These are phyloP conservation scores for Spodoptera exigua DNA, from an alignment of 2,888 invertebrate species.

Conservation along the genomic window DNA sequence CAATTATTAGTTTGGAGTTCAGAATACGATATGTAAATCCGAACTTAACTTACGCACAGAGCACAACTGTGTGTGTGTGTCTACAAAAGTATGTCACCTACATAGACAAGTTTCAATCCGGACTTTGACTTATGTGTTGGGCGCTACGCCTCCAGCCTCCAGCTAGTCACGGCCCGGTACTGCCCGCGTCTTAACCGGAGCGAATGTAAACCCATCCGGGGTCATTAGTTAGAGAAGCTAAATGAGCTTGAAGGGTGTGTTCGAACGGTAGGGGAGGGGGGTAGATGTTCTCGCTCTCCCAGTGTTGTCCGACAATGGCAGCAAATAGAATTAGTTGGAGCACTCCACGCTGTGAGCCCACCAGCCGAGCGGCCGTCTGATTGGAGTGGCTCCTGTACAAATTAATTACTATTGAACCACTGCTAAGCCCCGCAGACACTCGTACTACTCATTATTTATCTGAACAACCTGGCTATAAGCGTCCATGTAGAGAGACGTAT, in stretches of 20 bases:
- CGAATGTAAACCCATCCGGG: slow-evolving; percentile 20
- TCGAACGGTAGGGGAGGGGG: neutral
- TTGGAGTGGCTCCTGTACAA: slow-evolving; percentile 34
- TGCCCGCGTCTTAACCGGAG: neutral
- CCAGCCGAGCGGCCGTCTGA: slow-evolving; percentile 7
- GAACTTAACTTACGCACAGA: no score
- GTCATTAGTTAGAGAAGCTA: slow-evolving; percentile 17
- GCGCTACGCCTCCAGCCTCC: slow-evolving; percentile 8
- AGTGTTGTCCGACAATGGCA: slow-evolving; percentile 26
- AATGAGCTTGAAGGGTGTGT: neutral
- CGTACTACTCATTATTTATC: neutral
- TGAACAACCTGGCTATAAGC: no score
- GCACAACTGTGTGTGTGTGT: neutral
- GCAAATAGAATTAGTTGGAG: slow-evolving; percentile 54
- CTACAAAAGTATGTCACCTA: neutral
- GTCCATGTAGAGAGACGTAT: no score
- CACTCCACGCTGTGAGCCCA: slow-evolving; percentile 4
- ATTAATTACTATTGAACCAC: slow-evolving; percentile 52
- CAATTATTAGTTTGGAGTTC: no score
- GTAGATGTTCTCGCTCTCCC: slow-evolving; percentile 1
- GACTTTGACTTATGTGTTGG: slow-evolving; percentile 4
- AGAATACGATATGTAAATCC: no score
- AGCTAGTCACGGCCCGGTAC: neutral
- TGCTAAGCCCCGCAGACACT: slow-evolving; percentile 24
- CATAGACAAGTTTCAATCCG: neutral